Evolutionary conservation across 2,113 vertebrate species (phyloP), one percentile per base, ranked within the genome.

Genomic region (Acanthochromis polyacanthus): DNA sequence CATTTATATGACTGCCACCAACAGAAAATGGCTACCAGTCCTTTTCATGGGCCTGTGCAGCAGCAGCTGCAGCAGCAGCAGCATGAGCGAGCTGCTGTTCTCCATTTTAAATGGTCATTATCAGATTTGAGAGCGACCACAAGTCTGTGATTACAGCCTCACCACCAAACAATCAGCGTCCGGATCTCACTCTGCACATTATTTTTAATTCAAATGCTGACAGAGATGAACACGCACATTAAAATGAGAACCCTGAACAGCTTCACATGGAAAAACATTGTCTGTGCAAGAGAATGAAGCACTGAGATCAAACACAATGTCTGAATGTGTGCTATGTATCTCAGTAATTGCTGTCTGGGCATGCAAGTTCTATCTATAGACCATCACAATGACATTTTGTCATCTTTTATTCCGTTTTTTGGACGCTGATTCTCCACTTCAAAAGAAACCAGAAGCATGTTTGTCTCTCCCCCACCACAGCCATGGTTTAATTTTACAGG

Each of bases 281-380:
- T 81, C 72, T 76, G 80, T 57, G 78, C 64, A 40, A 70, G 68
- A 81, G 83, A 81, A 86, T 36, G 83, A 79, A 71, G 73, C 71
- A 15, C 22, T 19, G 71, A 89, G 86, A 93, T 93, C 90, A 94
- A 94, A 93, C 90, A 69, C 89, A 46, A 75, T n/a, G 80, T 89
- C 82, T 89, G 64, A 58, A 84, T 80, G 85, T 71, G 83, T 81
- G 87, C 80, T 79, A 85, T 80, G 88, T 78, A 77, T 86, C 90
- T 75, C 88, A 78, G 89, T 93, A 90, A 93, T 92, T 93, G 90
- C 92, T 88, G 93, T 91, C 91, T 92, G 83, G 86, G 90, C 80
- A 87, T 72, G 83, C 74, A 86, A 83, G 75, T 88, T 92, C 87
- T 79, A 86, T 91, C 90, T 89, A 85, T 78, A 87, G 87, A 91